Evolutionary conservation across 2,888 invertebrate species (phyloP).

Genomic region (Erpobdella octoculata): DNA sequence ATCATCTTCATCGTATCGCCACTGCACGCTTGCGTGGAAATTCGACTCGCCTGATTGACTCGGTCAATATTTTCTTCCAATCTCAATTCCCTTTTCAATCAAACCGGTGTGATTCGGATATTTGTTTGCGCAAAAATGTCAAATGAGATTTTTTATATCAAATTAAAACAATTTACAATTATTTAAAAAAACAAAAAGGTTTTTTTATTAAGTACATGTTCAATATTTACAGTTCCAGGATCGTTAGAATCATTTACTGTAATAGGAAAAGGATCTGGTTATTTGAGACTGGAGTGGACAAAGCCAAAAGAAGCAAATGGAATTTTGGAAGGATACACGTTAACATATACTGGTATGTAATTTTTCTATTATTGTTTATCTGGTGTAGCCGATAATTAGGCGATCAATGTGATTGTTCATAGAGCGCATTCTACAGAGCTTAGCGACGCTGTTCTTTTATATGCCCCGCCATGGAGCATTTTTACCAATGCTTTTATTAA

Average conservation of each 20-base stretch:
- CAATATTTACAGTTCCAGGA: conserved; percentile 33
- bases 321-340: conserved; percentile 34
- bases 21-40: neutral
- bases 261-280: conserved; percentile 25
- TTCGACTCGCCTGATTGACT: conserved; percentile 6
- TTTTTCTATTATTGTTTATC: too few relatives aligned
- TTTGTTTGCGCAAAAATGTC: neutral
- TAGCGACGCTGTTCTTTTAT: neutral
- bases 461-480: neutral
- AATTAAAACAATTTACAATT: too few relatives aligned
- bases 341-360: conserved; percentile 35
- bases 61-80: conserved; percentile 10
- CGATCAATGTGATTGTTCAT: neutral
- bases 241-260: conserved; percentile 32
- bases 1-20: conserved; percentile 12
- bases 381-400: too few relatives aligned
- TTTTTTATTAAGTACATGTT: neutral
- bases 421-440: too few relatives aligned
- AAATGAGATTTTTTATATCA: neutral
- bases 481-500: too few relatives aligned
- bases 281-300: conserved; percentile 33
- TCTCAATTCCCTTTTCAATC: conserved; percentile 1
- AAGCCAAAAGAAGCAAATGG: conserved; percentile 34
- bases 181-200: too few relatives aligned
- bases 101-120: too few relatives aligned